Conservation (phyloP, 2,113 vertebrate species). For the Pterocles orientalis region DNA sequence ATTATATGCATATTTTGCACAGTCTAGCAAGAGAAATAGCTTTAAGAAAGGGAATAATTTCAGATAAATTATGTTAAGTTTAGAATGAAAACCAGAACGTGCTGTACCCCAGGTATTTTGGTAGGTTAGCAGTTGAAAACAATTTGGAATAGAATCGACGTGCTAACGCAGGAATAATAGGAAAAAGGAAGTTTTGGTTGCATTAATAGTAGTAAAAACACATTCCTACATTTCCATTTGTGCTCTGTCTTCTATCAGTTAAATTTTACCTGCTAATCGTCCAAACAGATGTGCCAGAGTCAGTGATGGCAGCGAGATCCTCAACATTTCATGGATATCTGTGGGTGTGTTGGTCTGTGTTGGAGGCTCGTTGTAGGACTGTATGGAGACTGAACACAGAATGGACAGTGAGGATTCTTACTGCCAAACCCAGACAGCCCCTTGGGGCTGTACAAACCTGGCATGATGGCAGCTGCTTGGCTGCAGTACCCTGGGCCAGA, state of each 20-base stretch:
- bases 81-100: conserved; percentile 34
- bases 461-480: neutral
- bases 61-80: conserved; percentile 27
- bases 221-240: conserved; percentile 54
- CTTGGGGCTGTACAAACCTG: neutral
- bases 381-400: neutral
- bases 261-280: neutral
- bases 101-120: conserved; percentile 31
- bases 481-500: neutral
- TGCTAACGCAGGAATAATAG: conserved; percentile 42
- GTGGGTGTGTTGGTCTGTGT: neutral
- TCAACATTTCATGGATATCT: neutral
- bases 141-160: conserved; percentile 6
- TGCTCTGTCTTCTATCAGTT: conserved; percentile 55
- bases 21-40: neutral
- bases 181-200: conserved; percentile 64
- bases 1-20: neutral
- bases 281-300: conserved; percentile 17
- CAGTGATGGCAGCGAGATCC: neutral
- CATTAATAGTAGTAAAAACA: conserved; percentile 61
- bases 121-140: conserved; percentile 46
- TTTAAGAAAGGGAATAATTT: conserved; percentile 28
- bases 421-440: neutral
- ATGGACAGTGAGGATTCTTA: neutral
- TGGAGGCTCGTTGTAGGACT: neutral